These are phyloP conservation scores for Ochropleura leucogaster DNA, from an alignment of 2,888 invertebrate species.

Conservation along the genomic window DNA sequence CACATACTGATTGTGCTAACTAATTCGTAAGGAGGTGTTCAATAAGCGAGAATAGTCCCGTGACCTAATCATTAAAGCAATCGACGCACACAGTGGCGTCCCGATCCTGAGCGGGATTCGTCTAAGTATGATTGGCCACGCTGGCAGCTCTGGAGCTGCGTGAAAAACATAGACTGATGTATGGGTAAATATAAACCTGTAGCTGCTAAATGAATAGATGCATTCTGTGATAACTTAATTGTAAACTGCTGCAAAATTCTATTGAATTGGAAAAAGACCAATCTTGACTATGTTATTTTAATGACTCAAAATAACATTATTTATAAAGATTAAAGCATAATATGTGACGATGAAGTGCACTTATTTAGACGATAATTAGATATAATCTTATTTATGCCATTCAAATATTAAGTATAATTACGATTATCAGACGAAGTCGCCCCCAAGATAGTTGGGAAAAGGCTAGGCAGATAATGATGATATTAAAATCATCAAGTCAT, in stretches of 20 bases:
- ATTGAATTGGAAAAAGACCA: not conserved
- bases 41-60: not conserved
- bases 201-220: not conserved
- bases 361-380: too few species aligned
- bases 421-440: too few species aligned
- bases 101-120: not conserved
- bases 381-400: too few species aligned
- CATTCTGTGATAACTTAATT: not conserved
- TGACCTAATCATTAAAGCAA: slow-evolving; percentile 4
- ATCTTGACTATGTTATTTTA: too few species aligned
- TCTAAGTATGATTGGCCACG: not conserved
- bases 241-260: not conserved
- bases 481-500: too few species aligned
- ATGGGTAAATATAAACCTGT: not conserved
- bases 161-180: not conserved
- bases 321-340: too few species aligned
- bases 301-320: too few species aligned
- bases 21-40: not conserved
- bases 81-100: not conserved
- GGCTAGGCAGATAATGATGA: too few species aligned
- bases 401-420: too few species aligned
- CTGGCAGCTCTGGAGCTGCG: not conserved
- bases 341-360: too few species aligned
- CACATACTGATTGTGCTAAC: not conserved
- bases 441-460: too few species aligned